These are phyloP conservation scores for Pterostichus madidus DNA, from an alignment of 2,888 invertebrate species.

Conservation along the genomic window DNA sequence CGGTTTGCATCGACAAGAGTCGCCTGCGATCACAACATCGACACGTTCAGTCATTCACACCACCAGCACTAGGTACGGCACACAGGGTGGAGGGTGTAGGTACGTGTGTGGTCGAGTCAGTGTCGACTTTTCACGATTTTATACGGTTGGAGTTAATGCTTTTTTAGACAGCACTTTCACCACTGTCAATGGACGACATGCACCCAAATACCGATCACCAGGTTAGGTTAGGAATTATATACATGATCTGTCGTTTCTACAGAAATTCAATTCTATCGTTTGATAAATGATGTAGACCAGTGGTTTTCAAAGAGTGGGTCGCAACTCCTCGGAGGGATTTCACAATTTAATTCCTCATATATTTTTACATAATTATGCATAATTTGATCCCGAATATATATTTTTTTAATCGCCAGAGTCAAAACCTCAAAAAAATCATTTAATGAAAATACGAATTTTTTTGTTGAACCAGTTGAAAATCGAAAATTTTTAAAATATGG, in stretches of 20 bases:
- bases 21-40: slow-evolving; percentile 72
- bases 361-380: no score
- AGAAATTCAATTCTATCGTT: no score
- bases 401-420: no score
- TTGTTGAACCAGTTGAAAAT: no score
- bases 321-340: no score
- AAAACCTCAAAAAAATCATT: no score
- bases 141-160: slow-evolving; percentile 6
- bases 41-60: slow-evolving; percentile 56
- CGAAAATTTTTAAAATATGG: no score
- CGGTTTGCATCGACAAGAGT: slow-evolving; percentile 74
- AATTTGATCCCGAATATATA: no score
- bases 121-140: slow-evolving; percentile 53
- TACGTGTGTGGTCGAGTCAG: slow-evolving; percentile 44
- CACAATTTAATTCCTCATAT: no score
- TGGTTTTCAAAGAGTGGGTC: no score
- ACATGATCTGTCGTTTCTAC: neutral
- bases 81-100: neutral
- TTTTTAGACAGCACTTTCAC: slow-evolving; percentile 34
- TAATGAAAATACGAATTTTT: no score
- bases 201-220: slow-evolving; percentile 13
- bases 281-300: no score
- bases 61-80: slow-evolving; percentile 11
- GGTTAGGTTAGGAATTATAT: slow-evolving; percentile 17
- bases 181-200: neutral